Base-by-base conservation (phyloP, 2,113 vertebrate species). In the Clarias gariepinus region DNA sequence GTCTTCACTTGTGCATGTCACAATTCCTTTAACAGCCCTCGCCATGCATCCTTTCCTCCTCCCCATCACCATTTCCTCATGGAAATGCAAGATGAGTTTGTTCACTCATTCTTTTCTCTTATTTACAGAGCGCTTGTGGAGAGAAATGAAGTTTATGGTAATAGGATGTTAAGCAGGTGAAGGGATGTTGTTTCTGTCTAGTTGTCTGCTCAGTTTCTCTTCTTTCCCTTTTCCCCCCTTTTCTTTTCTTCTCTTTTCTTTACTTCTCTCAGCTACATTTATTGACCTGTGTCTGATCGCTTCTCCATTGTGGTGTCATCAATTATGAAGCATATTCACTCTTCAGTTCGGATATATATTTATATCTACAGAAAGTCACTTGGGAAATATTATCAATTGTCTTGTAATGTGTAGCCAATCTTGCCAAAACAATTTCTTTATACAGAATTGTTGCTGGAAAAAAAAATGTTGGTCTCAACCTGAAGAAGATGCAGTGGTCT, bases 101-200 rank as follows among this genome's bases (percentile, higher is more conserved):
- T 89, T 90, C 89, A 87, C 85, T 90, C 87, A 80, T 90, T 89
- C 87, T 82, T 84, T 82, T 78, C 74, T 90, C 87, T 91, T 93
- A 90, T 94, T 92, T 91, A 91, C 92, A 85, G 89, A 92, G 90
- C 36, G 84, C 88, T 89, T 89, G 81, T 88, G 87, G 90, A 88
- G 82, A 89, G 89, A 89, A 92, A 89, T 87, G 87, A 90, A 91
- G 90, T 87, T 90, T 90, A 89, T 89, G 57, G 89, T 91, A 92
- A 92, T 90, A 85, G 91, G 91, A 86, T 89, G 89, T 91, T 90
- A 87, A 89, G 91, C 91, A 88, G 81, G 90, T 87, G 83, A 84
- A 88, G 85, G 83, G 88, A 84, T 53, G 85, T 47, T 83, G 61
- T 89, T 87, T 87, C 87, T 79, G 53, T 85, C 86, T 82, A 86